Percentiles rank a stretch among this genome's conserved stretches.
These are phyloP conservation scores for Cotesia congregata DNA, from an alignment of 2,888 invertebrate genomes.

Conservation along the genomic window DNA sequence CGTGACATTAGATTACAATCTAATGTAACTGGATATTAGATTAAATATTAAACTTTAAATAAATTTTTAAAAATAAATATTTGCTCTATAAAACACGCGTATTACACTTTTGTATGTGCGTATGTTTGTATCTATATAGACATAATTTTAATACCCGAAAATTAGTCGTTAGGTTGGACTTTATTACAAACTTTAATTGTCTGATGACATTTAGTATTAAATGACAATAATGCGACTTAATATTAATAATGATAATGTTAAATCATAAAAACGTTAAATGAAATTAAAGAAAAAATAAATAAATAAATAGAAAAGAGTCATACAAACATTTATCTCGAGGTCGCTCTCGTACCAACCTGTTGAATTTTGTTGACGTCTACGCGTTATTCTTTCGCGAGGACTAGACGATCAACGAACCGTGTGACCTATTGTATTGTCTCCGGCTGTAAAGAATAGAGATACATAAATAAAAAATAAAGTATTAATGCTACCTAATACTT, in stretches of 20 bases:
- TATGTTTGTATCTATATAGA: constrained; percentile 32
- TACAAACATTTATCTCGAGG: constrained; percentile 34
- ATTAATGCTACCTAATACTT: not conserved
- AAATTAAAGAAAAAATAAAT: not conserved
- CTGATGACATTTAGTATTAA: not conserved
- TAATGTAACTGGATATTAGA: not conserved
- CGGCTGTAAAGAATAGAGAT: not conserved
- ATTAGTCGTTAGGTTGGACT: not conserved
- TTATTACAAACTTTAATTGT: not conserved
- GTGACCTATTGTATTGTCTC: constrained; percentile 15
- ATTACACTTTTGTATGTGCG: constrained; percentile 42
- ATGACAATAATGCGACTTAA: not conserved
- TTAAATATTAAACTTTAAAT: not conserved
- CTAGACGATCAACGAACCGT: constrained; percentile 31
- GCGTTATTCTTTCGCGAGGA: constrained; percentile 28
- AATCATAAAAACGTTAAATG: constrained; percentile 27
- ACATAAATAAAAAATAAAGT: not conserved
- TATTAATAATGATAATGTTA: not conserved
- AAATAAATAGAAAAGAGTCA: constrained; percentile 46
- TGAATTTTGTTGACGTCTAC: constrained; percentile 45
- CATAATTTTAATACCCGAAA: not conserved
- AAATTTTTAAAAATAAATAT: not conserved
- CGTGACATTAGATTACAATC: constrained; percentile 39
- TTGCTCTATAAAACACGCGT: constrained; percentile 23
- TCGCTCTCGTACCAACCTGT: constrained; percentile 42